Evolutionary conservation across 2,888 invertebrate species (phyloP), one percentile per base, ranked within the genome.

Genomic region (Kuschelorhynchus macadamiae): DNA sequence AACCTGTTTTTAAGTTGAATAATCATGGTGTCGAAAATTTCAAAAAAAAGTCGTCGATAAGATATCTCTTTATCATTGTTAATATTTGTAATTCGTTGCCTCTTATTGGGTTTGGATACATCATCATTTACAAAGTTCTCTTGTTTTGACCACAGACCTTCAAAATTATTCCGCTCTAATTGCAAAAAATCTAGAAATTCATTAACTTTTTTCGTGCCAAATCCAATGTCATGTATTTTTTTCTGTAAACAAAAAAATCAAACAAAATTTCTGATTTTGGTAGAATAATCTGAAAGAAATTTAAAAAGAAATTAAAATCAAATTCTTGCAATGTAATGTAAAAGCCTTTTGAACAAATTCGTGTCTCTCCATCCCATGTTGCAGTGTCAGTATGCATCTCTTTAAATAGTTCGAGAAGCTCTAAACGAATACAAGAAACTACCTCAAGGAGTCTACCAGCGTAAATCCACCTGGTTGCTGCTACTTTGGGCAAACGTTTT

Each of bases 231-330:
- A 55, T 52, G 7, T 5, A 25, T 59, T 14, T 60, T 55, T 60
- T 2, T 52, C 36, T 55, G 60, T 36, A n/a, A n/a, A n/a, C n/a
- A n/a, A 60, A 60, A 52, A 60, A 59, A 52, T 60, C 47, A 52
- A 30, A 55, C 25, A n/a, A 60, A 52, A 32, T 55, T 55, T 60
- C 50, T 60, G 60, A 60, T 55, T 60, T 60, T 52, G 60, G 57
- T 12, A 57, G 57, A 57, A 18, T 50, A 57, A 50, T 21, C 30
- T 20, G 65, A 18, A 73, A 74, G 25, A 74, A 12, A 20, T 56
- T 36, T 18, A 71, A 44, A 20, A 73, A 68, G 57, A 74, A 70
- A 50, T 61, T 64, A 57, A 70, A 71, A 46, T 72, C 50, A 64
- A 69, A 71, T 33, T 64, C 56, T 32, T 59, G 57, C 33, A 25